A percentile compares a stretch with the other conserved stretches of the same genome.
Conservation (phyloP, 2,113 vertebrate species). For the Campylorhamphus procurvoides region DNA sequence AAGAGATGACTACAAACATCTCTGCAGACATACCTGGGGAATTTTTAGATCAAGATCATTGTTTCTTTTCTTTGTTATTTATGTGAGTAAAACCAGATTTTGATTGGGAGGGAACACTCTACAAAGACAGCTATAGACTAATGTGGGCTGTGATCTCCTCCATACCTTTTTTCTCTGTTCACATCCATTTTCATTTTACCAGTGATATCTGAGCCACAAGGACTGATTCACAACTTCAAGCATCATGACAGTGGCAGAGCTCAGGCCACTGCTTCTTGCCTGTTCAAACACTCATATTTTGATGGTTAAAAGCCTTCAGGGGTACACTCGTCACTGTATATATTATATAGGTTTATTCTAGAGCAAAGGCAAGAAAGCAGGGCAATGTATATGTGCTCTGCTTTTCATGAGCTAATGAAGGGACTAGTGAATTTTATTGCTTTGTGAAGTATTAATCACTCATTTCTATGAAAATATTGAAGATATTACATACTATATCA, state of each 20-base stretch:
- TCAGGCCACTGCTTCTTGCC: background rate
- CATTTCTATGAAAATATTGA: background rate
- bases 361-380: background rate
- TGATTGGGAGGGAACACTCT: background rate
- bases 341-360: background rate
- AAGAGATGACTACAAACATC: slow-evolving; percentile 45
- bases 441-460: background rate
- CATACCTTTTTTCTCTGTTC: background rate
- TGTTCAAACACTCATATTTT: background rate
- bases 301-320: background rate
- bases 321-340: background rate
- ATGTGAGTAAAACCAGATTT: background rate
- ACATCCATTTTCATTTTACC: background rate
- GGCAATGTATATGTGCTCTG: background rate
- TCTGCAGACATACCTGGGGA: background rate
- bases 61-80: background rate
- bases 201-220: background rate
- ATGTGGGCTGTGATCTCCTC: slow-evolving; percentile 1
- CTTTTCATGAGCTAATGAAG: background rate
- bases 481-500: background rate
- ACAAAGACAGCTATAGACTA: background rate
- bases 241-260: background rate
- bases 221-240: background rate
- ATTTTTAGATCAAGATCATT: slow-evolving; percentile 23
- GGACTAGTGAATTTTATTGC: background rate